phyloP scores from a whole-genome alignment of 2,113 vertebrate genomes.

The Protobothrops mucrosquamatus region DNA sequence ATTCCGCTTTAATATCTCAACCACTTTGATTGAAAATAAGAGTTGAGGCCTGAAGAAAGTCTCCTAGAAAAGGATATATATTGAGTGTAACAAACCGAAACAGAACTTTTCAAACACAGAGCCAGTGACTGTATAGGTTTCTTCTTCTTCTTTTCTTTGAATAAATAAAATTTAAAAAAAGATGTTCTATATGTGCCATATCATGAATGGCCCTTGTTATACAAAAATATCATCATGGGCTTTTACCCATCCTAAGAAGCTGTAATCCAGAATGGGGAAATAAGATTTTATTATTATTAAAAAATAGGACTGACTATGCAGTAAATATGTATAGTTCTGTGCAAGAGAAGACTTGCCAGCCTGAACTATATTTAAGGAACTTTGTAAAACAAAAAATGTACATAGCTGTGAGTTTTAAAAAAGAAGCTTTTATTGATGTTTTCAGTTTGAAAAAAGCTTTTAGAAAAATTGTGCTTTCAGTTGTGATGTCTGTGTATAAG shows the following conservation, averaged over 20 bases:
- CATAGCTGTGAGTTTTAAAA: slow-evolving; percentile 78
- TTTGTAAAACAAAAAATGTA: slow-evolving; percentile 73
- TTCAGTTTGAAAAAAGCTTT: slow-evolving; percentile 81
- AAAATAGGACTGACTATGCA: slow-evolving; percentile 71
- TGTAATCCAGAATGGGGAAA: slow-evolving; percentile 64
- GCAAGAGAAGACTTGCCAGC: slow-evolving; percentile 77
- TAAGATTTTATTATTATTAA: slow-evolving; percentile 70
- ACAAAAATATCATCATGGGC: slow-evolving; percentile 62
- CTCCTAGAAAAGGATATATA: slow-evolving; percentile 45
- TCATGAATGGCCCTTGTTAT: slow-evolving; percentile 62
- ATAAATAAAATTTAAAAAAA: slow-evolving; percentile 54
- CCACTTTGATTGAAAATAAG: slow-evolving; percentile 51
- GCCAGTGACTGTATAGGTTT: slow-evolving; percentile 65
- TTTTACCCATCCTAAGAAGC: slow-evolving; percentile 61
- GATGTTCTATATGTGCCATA: slow-evolving; percentile 76
- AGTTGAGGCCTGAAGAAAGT: slow-evolving; percentile 51
- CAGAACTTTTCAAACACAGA: slow-evolving; percentile 63
- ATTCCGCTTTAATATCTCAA: slow-evolving; percentile 71
- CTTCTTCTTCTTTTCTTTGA: slow-evolving; percentile 31
- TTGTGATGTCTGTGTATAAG: slow-evolving; percentile 85
- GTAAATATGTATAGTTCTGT: slow-evolving; percentile 68
- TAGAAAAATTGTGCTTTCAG: slow-evolving; percentile 77
- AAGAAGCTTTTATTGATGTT: slow-evolving; percentile 80
- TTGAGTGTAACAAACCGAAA: slow-evolving; percentile 42
- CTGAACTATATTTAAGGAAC: slow-evolving; percentile 91